These are phyloP conservation scores for Avahi laniger DNA, from an alignment of 2,797 vertebrate genomes.

Conservation along the genomic window DNA sequence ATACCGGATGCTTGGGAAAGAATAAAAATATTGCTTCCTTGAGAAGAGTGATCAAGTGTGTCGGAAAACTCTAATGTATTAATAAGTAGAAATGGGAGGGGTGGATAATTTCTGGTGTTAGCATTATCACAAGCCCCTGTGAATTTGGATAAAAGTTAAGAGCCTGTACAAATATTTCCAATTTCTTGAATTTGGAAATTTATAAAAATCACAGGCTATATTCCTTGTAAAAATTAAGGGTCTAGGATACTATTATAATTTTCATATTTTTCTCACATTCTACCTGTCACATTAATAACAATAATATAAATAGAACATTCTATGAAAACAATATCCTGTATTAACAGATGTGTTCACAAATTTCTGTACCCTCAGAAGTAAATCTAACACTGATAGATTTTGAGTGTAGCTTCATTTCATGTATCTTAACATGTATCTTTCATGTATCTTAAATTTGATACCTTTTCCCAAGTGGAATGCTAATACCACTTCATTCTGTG, in stretches of 20 bases:
- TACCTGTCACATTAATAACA: background rate
- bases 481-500: background rate
- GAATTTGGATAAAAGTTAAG: background rate
- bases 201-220: background rate
- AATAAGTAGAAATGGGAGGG: too few species aligned
- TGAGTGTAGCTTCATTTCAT: background rate
- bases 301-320: background rate
- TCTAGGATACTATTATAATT: background rate
- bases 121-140: background rate
- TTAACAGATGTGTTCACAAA: background rate
- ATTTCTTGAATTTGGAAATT: background rate
- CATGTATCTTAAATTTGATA: background rate
- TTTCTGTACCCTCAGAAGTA: background rate
- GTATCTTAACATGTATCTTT: slow-evolving; percentile 9
- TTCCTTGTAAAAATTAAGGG: background rate
- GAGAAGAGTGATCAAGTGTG: background rate
- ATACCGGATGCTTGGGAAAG: background rate
- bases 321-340: background rate
- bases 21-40: background rate
- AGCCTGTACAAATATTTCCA: background rate
- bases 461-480: background rate
- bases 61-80: background rate
- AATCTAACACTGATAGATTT: background rate
- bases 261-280: background rate
- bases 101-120: too few species aligned